Conservation (phyloP, 2,113 vertebrate species). For the Puffinus mauretanicus region DNA sequence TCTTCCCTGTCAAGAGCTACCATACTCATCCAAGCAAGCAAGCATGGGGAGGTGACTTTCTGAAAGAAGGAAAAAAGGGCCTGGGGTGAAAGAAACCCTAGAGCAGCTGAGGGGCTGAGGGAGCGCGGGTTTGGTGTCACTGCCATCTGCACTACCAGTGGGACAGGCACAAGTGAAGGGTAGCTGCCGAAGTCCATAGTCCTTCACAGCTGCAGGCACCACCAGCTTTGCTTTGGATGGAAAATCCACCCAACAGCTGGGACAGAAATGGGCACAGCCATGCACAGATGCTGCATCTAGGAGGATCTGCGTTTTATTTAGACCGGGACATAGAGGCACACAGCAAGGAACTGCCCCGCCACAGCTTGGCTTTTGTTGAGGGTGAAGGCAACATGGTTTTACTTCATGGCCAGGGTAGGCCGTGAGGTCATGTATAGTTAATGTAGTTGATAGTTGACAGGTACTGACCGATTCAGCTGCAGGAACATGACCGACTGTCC, state of each 20-base stretch:
- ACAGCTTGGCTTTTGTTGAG: background rate
- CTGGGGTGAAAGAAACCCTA: background rate
- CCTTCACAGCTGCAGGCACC: background rate
- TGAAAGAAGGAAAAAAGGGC: background rate
- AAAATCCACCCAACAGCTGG: background rate
- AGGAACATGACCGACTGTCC: background rate
- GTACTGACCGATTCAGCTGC: background rate
- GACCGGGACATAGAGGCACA: background rate
- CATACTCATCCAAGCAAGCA: background rate
- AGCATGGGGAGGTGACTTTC: background rate
- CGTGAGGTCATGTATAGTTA: background rate
- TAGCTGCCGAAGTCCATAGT: background rate
- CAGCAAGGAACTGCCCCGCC: background rate
- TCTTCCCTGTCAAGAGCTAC: background rate
- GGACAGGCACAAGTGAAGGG: background rate
- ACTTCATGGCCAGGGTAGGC: background rate
- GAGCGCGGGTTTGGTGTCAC: background rate
- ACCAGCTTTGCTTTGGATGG: background rate
- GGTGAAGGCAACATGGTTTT: background rate
- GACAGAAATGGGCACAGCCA: background rate
- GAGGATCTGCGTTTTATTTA: background rate
- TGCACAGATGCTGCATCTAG: background rate
- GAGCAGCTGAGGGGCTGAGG: background rate
- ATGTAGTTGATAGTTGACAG: background rate
- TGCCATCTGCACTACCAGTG: background rate